Evolutionary conservation across 2,888 invertebrate genomes (phyloP).

Genomic region (Pachycephus smyrnensis): DNA sequence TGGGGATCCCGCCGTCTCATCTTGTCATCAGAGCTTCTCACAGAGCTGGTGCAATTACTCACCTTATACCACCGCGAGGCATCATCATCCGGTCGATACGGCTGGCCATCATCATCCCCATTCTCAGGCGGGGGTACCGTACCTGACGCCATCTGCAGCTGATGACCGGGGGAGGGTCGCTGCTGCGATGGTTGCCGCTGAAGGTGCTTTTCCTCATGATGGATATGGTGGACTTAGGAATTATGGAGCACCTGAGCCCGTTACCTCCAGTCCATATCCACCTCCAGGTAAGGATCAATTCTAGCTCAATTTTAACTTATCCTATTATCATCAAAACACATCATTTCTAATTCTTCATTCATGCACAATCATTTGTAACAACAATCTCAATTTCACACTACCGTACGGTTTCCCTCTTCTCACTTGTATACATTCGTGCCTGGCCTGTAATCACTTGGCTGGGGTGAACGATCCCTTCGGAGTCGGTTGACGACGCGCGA

Average conservation of each 20-base stretch:
- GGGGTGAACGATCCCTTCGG: conserved; percentile 32
- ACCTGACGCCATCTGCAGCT: conserved; percentile 73
- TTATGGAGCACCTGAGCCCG: conserved; percentile 78
- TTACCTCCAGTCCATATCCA: conserved; percentile 81
- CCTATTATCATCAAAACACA: not conserved
- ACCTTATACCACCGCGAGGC: conserved; percentile 73
- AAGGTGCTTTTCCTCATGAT: conserved; percentile 79
- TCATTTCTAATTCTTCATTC: not conserved
- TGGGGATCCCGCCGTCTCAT: conserved; percentile 70
- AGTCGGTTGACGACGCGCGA: conserved; percentile 6
- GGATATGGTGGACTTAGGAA: conserved; percentile 79
- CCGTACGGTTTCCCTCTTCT: not conserved
- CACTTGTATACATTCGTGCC: not conserved
- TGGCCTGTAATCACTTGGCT: not conserved
- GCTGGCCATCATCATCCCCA: conserved; percentile 72
- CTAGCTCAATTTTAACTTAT: conserved; percentile 15
- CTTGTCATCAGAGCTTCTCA: conserved; percentile 78
- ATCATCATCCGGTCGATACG: conserved; percentile 69
- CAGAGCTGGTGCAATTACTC: conserved; percentile 83
- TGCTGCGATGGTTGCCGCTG: conserved; percentile 70
- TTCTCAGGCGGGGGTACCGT: conserved; percentile 71
- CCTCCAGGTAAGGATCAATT: conserved; percentile 78
- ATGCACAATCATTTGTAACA: not conserved
- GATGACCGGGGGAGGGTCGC: conserved; percentile 78
- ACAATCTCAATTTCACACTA: not conserved